Percentiles rank a stretch among this genome's conserved stretches.
phyloP scores from a whole-genome alignment of 2,113 vertebrate species.

The Dendrocopos noguchii region DNA sequence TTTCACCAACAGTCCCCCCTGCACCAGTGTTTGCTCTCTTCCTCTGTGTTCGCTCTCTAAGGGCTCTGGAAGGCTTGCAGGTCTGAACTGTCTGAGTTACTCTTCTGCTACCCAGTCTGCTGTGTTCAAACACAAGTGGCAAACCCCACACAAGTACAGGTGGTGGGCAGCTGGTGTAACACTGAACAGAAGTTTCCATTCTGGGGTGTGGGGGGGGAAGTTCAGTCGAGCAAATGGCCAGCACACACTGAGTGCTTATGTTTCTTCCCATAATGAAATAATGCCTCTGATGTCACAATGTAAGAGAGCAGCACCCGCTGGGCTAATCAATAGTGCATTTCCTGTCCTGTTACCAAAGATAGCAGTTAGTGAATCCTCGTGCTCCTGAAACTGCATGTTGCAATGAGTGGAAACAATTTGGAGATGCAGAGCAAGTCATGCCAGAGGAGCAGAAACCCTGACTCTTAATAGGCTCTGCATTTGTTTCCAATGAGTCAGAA shows the following conservation, averaged over 20 bases:
- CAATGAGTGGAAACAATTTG: constrained; percentile 26
- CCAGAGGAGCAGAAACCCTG: constrained; percentile 24
- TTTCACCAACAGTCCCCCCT: background rate
- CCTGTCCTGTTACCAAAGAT: background rate
- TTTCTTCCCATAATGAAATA: background rate
- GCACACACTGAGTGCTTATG: background rate
- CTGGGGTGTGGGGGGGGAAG: background rate
- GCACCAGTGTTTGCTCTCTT: background rate
- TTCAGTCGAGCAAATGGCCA: background rate
- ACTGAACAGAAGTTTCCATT: background rate
- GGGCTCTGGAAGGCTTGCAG: background rate
- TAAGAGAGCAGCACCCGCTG: background rate
- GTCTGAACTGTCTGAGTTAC: background rate
- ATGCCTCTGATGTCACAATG: background rate
- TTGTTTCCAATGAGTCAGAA: constrained; percentile 50
- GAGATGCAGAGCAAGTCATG: background rate
- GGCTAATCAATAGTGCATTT: background rate
- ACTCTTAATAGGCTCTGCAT: constrained; percentile 9
- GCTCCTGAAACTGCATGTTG: background rate
- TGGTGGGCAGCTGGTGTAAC: background rate
- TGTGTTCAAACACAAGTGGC: background rate
- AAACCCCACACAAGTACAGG: background rate
- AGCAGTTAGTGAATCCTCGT: background rate
- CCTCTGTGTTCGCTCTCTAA: background rate
- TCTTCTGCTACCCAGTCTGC: background rate